Percentiles rank a stretch among this genome's conserved stretches.
These are phyloP conservation scores for Ciona savignyi DNA, from an alignment of 23 tunicate genomes.

Conservation along the genomic window DNA sequence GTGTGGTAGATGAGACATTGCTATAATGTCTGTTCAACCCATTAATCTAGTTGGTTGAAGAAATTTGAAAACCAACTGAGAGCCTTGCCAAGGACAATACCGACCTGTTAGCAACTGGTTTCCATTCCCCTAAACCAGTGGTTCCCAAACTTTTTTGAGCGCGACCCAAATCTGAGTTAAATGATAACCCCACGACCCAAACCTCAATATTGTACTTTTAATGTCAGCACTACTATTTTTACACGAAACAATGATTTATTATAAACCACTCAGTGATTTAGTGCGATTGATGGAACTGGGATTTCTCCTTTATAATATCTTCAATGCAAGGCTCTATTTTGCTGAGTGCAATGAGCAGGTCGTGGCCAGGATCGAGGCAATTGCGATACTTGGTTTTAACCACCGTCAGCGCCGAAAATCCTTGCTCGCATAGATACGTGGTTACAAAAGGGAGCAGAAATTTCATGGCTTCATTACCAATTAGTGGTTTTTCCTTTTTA, in stretches of 20 bases:
- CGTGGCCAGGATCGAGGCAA: not conserved
- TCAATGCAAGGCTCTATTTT: not conserved
- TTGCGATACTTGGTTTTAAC: not conserved
- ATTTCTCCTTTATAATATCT: not conserved
- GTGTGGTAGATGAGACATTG: too few relatives aligned
- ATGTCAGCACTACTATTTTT: too few relatives aligned
- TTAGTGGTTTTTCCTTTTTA: not conserved
- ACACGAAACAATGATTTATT: not conserved
- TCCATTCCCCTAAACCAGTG: too few relatives aligned
- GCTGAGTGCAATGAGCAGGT: not conserved
- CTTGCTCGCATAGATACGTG: constrained; percentile 1
- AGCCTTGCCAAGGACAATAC: too few relatives aligned
- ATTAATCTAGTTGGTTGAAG: too few relatives aligned
- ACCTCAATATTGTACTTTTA: too few relatives aligned
- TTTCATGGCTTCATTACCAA: not conserved
- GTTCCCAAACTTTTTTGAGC: too few relatives aligned
- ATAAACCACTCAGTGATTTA: not conserved
- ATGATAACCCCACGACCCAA: too few relatives aligned
- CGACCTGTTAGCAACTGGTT: too few relatives aligned
- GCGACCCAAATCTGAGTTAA: too few relatives aligned
- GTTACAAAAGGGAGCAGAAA: not conserved
- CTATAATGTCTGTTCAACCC: too few relatives aligned
- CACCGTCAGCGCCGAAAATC: not conserved
- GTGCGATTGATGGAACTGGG: not conserved
- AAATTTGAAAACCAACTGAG: too few relatives aligned